These are phyloP conservation scores for Tragulus kanchil DNA, from an alignment of 2,113 vertebrate genomes.

Conservation along the genomic window DNA sequence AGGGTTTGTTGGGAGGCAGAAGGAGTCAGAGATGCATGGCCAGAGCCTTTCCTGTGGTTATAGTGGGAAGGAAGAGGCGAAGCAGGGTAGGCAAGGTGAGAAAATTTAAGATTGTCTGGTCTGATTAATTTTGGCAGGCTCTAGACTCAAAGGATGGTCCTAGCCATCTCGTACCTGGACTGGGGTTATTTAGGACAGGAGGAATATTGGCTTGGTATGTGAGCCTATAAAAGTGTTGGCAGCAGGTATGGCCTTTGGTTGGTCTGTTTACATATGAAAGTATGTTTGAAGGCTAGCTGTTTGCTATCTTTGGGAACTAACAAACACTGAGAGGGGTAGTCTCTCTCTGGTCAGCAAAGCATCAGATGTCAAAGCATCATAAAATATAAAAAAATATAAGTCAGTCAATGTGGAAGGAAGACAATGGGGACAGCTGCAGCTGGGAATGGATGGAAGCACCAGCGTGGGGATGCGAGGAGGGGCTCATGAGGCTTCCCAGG, in stretches of 20 bases:
- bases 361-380: neutral
- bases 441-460: neutral
- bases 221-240: neutral
- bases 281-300: neutral
- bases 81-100: neutral
- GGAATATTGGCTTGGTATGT: neutral
- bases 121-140: neutral
- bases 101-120: neutral
- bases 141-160: neutral
- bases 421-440: neutral
- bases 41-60: too few species aligned
- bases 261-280: neutral
- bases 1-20: too few species aligned
- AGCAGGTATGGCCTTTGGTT: neutral
- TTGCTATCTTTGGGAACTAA: neutral
- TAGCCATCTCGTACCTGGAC: neutral
- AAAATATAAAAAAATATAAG: neutral
- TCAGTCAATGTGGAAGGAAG: neutral
- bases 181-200: neutral
- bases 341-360: neutral
- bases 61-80: too few species aligned
- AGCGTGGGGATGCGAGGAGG: too few species aligned
- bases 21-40: too few species aligned
- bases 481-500: neutral
- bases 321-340: neutral